phyloP scores from a whole-genome alignment of 2,797 vertebrate species.

The Leucoraja ocellata region DNA sequence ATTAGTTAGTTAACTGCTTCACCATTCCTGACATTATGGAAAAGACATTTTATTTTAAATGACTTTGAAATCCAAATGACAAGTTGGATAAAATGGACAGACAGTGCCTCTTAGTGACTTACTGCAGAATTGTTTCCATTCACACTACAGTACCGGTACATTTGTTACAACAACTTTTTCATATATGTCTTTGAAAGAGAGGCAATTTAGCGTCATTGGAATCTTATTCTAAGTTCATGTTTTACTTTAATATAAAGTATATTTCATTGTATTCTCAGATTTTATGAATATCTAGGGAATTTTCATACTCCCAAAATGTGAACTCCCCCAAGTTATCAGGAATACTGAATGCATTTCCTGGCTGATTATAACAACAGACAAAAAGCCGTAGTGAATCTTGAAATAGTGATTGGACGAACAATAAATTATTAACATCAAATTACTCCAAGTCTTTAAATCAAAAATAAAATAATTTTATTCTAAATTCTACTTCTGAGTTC shows the following conservation, averaged over 20 bases:
- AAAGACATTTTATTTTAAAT: not conserved
- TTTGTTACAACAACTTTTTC: not conserved
- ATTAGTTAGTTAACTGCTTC: too few relatives aligned
- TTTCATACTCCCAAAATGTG: not conserved
- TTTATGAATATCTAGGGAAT: not conserved
- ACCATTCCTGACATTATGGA: not conserved
- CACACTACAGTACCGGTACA: not conserved
- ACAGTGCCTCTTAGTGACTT: conserved; percentile 16
- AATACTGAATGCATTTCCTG: not conserved
- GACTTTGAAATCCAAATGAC: not conserved
- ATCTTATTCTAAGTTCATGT: not conserved
- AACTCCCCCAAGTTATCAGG: not conserved
- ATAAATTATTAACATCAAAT: not conserved
- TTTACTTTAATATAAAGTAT: not conserved
- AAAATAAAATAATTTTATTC: not conserved
- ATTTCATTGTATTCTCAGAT: not conserved
- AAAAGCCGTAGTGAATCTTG: not conserved
- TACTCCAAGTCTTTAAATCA: not conserved
- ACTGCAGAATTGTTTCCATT: not conserved
- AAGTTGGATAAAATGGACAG: not conserved
- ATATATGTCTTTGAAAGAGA: not conserved
- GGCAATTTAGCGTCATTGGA: not conserved
- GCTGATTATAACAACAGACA: not conserved
- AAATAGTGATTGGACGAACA: not conserved
- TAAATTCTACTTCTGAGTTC: not conserved